Evolutionary conservation across 1,140 invertebrate species (phyloP), one percentile per base, ranked within the genome.

Genomic region (Himalopsyche phryganea): DNA sequence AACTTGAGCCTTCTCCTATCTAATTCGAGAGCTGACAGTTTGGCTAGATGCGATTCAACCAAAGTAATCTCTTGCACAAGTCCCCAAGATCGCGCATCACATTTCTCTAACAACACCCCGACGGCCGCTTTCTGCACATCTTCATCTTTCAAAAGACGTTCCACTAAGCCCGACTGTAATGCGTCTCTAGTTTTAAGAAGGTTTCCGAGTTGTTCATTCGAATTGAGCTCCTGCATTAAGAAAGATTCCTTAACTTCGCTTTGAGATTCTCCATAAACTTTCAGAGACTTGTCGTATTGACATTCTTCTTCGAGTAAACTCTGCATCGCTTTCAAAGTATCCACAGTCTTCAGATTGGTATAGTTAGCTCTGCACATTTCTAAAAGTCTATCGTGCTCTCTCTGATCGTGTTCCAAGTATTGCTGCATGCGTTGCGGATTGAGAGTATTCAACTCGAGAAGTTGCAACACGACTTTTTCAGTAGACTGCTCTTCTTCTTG

Each of bases 31-130:
- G 79, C 74, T 51, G 90, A 91, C 2, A 92, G 75, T 50, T 82
- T 80, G 36, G 85, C 85, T 51, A 93, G 73, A 75, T 92, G 86
- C 19, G 81, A 80, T 65, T 92, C 85, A 40, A 92, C 85, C 28
- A 92, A 74, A 56, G 81, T 80, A 57, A 93, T 87, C 81, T 92
- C 88, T 67, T 88, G 85, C 56, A 85, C 78, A 9, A 93, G 78
- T 65, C 88, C 85, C 82, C 85, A 86, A 56, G 83, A 85, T 66
- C 85, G 81, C 7, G 86, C 79, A 76, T 92, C 90, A 61, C 85
- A 85, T 67, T 84, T 80, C 73, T 89, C 85, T 51, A 90, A 71
- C 17, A 92, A 71, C 9, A 85, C 81, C 53, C 85, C 82, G 32
- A 92, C 85, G 5, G 87, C 84, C 40, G 83, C 84, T 72, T 85